Percentiles rank a stretch among this genome's conserved stretches.
phyloP scores from a whole-genome alignment of 2,888 invertebrate genomes.

The Bellardia bayeri region DNA sequence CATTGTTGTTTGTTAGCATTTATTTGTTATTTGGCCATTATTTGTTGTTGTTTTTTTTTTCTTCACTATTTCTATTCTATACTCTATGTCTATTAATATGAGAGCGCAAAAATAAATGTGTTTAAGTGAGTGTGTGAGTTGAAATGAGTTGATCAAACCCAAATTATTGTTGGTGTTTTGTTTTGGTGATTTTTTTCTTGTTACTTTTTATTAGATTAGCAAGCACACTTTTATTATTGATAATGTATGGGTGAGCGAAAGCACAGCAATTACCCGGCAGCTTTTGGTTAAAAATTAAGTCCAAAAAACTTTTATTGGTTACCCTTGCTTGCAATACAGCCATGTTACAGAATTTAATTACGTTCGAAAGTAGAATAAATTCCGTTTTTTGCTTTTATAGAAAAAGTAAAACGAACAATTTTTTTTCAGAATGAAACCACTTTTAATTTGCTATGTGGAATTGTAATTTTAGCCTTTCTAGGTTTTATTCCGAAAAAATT shows the following conservation, averaged over 20 bases:
- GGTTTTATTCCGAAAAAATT: too few relatives aligned
- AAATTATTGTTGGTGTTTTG: background rate
- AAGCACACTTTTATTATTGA: background rate
- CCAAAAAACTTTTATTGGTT: too few relatives aligned
- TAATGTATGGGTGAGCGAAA: background rate
- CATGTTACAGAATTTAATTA: too few relatives aligned
- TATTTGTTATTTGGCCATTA: slow-evolving; percentile 19
- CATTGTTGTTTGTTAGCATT: slow-evolving; percentile 23
- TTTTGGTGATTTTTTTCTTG: background rate
- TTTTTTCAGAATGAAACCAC: too few relatives aligned
- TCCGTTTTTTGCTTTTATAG: too few relatives aligned
- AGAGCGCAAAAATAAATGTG: slow-evolving; percentile 2
- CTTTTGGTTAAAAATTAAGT: too few relatives aligned
- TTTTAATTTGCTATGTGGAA: too few relatives aligned
- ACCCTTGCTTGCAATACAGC: too few relatives aligned
- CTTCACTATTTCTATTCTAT: slow-evolving; percentile 3
- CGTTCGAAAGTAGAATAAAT: too few relatives aligned
- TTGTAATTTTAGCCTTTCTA: too few relatives aligned
- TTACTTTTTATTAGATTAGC: slow-evolving; percentile 1
- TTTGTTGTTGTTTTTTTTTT: background rate
- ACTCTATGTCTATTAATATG: background rate
- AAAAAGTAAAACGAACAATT: too few relatives aligned
- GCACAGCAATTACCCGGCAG: background rate
- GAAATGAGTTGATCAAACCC: slow-evolving; percentile 20
- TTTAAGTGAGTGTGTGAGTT: slow-evolving; percentile 6